Evolutionary conservation across 2,113 vertebrate genomes (phyloP).

Genomic region (Jacana jacana): DNA sequence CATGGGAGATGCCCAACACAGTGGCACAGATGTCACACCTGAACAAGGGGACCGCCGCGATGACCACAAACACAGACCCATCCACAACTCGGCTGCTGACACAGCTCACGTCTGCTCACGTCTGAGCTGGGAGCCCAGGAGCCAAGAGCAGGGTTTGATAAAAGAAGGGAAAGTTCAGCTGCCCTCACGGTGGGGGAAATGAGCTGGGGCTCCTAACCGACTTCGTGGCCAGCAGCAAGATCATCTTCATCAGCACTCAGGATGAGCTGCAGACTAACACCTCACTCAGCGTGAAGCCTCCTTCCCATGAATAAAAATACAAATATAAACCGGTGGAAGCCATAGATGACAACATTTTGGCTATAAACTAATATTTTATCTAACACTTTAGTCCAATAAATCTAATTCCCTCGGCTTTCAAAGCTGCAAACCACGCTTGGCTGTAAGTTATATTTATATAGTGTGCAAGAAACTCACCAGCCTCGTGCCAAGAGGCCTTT

Average conservation of each 20-base stretch:
- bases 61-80: neutral
- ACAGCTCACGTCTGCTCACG: neutral
- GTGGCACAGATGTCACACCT: neutral
- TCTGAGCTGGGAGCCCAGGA: neutral
- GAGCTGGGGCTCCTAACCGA: neutral
- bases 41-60: neutral
- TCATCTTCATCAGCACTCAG: neutral
- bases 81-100: neutral
- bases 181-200: neutral
- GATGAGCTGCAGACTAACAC: neutral
- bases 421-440: neutral
- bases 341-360: neutral
- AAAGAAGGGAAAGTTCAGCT: neutral
- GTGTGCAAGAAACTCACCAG: slow-evolving; percentile 18
- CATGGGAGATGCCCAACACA: neutral
- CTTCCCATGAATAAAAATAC: neutral
- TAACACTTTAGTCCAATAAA: neutral
- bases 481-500: neutral
- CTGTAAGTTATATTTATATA: neutral
- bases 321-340: neutral
- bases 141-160: neutral
- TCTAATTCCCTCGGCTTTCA: slow-evolving; percentile 2
- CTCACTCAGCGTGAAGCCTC: neutral
- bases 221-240: neutral
- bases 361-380: neutral